A percentile compares a stretch with the other conserved stretches of the same genome.
phyloP scores from a whole-genome alignment of 2,797 vertebrate genomes.

The Poecilia velifera region DNA sequence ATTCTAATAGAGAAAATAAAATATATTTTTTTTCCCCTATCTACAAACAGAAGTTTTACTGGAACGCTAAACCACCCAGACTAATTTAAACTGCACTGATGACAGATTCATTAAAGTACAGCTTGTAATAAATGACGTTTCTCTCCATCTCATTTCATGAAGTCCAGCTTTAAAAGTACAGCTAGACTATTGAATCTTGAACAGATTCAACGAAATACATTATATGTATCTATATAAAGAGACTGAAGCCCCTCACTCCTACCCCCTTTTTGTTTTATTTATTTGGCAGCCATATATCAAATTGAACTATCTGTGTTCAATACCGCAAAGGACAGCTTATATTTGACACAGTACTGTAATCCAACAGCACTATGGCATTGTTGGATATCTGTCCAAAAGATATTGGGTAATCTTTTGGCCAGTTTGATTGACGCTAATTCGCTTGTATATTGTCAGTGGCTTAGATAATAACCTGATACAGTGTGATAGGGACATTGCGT shows the following conservation, averaged over 20 bases:
- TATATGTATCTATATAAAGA: background rate
- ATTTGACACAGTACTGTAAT: background rate
- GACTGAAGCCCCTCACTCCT: too few species aligned
- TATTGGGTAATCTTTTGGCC: background rate
- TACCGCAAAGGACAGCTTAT: background rate
- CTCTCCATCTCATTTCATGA: background rate
- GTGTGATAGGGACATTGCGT: too few species aligned
- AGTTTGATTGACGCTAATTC: background rate
- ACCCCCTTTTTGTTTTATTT: too few species aligned
- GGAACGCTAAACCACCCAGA: background rate
- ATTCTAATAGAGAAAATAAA: background rate
- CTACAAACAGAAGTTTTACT: background rate
- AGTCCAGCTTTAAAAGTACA: background rate
- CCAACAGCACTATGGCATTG: background rate
- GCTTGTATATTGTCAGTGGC: background rate
- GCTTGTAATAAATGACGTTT: background rate
- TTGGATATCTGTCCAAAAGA: too few species aligned
- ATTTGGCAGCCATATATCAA: background rate
- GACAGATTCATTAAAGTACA: background rate
- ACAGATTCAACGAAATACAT: background rate
- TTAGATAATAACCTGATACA: background rate
- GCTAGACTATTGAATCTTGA: background rate
- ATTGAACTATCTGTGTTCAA: background rate
- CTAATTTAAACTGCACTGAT: background rate
- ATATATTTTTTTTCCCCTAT: background rate